phyloP scores from a whole-genome alignment of 2,797 vertebrate genomes.

The Chaenodraco wilsoni region DNA sequence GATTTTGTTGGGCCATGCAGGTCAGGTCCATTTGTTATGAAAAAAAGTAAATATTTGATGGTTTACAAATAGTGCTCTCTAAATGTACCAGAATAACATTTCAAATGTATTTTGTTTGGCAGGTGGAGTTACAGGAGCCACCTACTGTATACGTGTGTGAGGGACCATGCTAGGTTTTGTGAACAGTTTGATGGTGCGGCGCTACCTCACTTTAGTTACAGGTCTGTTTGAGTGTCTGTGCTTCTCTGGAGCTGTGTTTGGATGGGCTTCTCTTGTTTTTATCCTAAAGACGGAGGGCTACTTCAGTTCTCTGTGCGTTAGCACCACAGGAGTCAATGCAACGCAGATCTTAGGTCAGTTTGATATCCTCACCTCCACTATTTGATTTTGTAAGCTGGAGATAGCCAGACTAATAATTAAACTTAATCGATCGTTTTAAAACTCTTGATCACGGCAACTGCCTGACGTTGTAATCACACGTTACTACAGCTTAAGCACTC shows the following conservation, averaged over 20 bases:
- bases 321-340: conserved; percentile 61
- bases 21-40: background rate
- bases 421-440: too few species aligned
- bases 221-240: conserved; percentile 92
- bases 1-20: background rate
- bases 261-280: conserved; percentile 92
- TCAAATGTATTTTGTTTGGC: background rate
- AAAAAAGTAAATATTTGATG: background rate
- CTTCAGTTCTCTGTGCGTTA: conserved; percentile 85
- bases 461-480: too few species aligned
- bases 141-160: background rate
- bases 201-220: conserved; percentile 83
- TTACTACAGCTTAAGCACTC: too few species aligned
- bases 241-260: conserved; percentile 90
- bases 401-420: too few species aligned
- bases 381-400: background rate
- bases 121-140: conserved; percentile 24
- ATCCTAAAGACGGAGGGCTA: conserved; percentile 89
- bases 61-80: background rate
- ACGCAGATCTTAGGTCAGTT: conserved; percentile 67
- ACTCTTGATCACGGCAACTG: too few species aligned
- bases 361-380: background rate
- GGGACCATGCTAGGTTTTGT: conserved; percentile 65
- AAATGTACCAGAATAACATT: background rate
- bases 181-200: conserved; percentile 59